phyloP scores from a whole-genome alignment of 1,140 invertebrate genomes.

The Drosophila auraria region DNA sequence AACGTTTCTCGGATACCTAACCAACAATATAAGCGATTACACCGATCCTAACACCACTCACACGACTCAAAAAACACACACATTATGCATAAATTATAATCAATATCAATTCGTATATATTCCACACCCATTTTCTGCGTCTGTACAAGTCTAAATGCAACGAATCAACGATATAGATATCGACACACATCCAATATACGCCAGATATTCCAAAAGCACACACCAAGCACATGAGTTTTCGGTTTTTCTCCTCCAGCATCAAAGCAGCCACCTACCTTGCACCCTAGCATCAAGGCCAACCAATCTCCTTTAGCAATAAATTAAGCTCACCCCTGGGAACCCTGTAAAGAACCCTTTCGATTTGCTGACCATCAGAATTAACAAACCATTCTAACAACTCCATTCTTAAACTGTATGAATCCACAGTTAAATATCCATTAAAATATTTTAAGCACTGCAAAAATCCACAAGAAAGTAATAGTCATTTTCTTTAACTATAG shows the following conservation, averaged over 20 bases:
- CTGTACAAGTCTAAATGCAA: conserved; percentile 59
- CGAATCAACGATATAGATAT: conserved; percentile 22
- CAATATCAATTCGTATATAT: conserved; percentile 61
- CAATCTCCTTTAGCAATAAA: conserved; percentile 15
- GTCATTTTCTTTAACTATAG: background rate
- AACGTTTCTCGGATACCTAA: background rate
- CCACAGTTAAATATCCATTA: conserved; percentile 8
- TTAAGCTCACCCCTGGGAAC: conserved; percentile 1
- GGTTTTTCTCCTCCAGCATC: conserved; percentile 27
- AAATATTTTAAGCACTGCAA: background rate
- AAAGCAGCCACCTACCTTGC: conserved; percentile 66
- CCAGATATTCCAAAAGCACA: conserved; percentile 18
- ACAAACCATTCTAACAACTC: background rate
- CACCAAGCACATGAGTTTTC: conserved; percentile 25
- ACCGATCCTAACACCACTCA: conserved; percentile 58
- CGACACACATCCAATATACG: conserved; percentile 22
- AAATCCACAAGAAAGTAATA: background rate
- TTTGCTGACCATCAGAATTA: conserved; percentile 15
- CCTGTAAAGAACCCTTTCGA: conserved; percentile 17
- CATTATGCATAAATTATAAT: conserved; percentile 44
- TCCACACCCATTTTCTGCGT: conserved; percentile 81
- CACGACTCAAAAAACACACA: conserved; percentile 38
- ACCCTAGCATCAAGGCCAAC: conserved; percentile 80
- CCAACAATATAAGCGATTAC: conserved; percentile 9
- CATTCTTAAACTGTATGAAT: conserved; percentile 1